Evolutionary conservation across 1,140 invertebrate species (phyloP), one percentile per base, ranked within the genome.

Genomic region (Saccostrea echinata): DNA sequence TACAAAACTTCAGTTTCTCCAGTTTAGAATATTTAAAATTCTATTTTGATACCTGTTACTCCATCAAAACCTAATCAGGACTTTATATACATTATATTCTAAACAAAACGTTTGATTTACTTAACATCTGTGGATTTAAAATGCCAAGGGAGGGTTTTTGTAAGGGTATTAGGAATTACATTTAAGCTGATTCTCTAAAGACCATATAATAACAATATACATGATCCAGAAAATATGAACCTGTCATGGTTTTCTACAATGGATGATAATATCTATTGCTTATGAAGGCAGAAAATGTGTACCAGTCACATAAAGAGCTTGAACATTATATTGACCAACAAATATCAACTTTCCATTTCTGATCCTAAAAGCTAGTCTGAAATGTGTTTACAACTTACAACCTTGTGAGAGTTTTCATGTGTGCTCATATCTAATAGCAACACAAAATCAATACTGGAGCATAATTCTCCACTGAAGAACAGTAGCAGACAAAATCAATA

Each of bases 401-500:
- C 27, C 13, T 76, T 30, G 27, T 76, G 68, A 76, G 27, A 76
- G 68, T 76, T 76, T 27, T 76, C 11, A 27, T 30, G 68, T 76
- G 68, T 76, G 68, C 27, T 76, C 68, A 76, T 76, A 12, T 30
- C 68, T 76, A 76, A 76, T 76, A 76, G 68, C 68, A 76, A 76
- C 68, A 76, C 27, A 76, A 33, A 76, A 76, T 76, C 68, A 76
- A 76, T 76, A 76, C 68, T 76, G 68, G 68, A 33, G 13, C 68
- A 76, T 76, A 76, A 18, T 76, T 18, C 24, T 30, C 68, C 30
- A 33, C 11, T 76, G 68, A 30, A 76, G 24, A 76, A 33, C 68
- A 76, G 24, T 27, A 76, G 68, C 68, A 76, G 68, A 76, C 68
- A 76, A 21, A 76, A 76, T 76, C 68, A 76, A 76, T 76, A 76